phyloP scores from a whole-genome alignment of 2,113 vertebrate genomes.

The Melanostigma gelatinosum region DNA sequence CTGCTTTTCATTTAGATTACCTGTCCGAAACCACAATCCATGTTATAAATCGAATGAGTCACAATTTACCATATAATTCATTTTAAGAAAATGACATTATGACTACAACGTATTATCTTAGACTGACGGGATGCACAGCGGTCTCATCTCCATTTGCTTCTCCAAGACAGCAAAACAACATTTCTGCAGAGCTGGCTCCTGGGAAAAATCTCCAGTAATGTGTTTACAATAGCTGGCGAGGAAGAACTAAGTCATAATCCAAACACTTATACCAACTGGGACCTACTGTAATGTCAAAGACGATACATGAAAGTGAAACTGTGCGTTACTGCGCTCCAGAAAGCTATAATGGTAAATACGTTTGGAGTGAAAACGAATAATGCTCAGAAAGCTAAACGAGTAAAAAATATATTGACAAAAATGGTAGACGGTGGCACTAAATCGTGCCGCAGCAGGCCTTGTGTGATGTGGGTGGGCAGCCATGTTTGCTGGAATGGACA shows the following conservation, averaged over 20 bases:
- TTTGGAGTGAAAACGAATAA: constrained; percentile 10
- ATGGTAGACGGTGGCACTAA: not conserved
- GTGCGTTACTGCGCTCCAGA: constrained; percentile 15
- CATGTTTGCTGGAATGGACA: not conserved
- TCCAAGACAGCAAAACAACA: constrained; percentile 24
- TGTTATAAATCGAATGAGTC: constrained; percentile 34
- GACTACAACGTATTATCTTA: constrained; percentile 7
- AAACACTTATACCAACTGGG: constrained; percentile 37
- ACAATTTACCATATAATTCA: constrained; percentile 20
- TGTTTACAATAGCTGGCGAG: constrained; percentile 51
- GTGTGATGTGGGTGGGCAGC: not conserved
- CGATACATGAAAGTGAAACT: constrained; percentile 46
- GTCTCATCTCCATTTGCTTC: constrained; percentile 29
- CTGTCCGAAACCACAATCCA: constrained; percentile 23
- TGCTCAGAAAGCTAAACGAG: not conserved
- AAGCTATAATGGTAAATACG: constrained; percentile 14
- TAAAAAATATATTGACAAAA: not conserved
- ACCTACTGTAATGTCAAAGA: constrained; percentile 33
- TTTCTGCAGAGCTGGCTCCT: constrained; percentile 32
- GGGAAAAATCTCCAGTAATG: constrained; percentile 43
- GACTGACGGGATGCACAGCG: constrained; percentile 1
- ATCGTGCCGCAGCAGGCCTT: not conserved
- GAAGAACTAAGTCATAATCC: constrained; percentile 32
- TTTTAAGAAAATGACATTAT: constrained; percentile 9
- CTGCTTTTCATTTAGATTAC: constrained; percentile 42